These are phyloP conservation scores for Julus scandinavius DNA, from an alignment of 2,888 invertebrate genomes.

Conservation along the genomic window DNA sequence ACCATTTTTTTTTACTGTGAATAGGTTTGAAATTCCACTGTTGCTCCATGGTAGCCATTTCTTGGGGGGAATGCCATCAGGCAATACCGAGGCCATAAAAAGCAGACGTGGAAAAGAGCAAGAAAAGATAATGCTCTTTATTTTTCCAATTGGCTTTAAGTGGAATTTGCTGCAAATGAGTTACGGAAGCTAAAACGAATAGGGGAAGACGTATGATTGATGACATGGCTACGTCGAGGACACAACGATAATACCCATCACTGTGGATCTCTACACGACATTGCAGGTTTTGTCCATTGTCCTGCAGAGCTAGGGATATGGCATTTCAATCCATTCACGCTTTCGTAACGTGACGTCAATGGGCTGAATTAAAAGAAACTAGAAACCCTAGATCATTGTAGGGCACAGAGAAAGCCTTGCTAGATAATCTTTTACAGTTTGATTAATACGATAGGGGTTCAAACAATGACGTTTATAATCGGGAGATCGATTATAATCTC, in stretches of 20 bases:
- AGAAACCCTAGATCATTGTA: neutral
- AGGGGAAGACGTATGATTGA: neutral
- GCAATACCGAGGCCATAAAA: neutral
- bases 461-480: no score
- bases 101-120: neutral
- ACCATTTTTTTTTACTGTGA: no score
- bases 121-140: neutral
- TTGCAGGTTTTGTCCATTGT: neutral
- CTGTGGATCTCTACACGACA: neutral
- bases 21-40: no score
- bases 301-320: neutral
- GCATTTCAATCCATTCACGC: neutral
- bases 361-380: neutral
- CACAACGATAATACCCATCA: neutral
- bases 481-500: neutral
- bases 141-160: neutral
- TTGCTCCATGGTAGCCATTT: no score
- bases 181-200: neutral
- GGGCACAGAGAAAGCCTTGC: neutral
- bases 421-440: neutral
- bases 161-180: slow-evolving; percentile 1
- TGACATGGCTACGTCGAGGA: neutral
- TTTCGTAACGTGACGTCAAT: neutral
- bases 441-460: neutral
- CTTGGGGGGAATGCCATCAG: neutral